Percentiles rank a stretch among this genome's conserved stretches.
phyloP scores from a whole-genome alignment of 1,140 invertebrate species.

The Danaus melanippus region DNA sequence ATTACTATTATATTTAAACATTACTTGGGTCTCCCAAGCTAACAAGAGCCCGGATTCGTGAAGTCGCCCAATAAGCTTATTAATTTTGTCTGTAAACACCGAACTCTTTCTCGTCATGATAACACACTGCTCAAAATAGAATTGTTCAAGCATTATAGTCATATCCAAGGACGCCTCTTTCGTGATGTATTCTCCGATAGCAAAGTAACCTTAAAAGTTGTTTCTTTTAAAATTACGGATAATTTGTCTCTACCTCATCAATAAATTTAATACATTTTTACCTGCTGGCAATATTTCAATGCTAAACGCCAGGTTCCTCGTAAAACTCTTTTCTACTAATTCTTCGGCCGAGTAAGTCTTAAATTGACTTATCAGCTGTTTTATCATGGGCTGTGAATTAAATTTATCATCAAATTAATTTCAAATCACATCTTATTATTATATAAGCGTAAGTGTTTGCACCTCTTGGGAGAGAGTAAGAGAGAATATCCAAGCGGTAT shows the following conservation, averaged over 20 bases:
- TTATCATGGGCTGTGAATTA: slow-evolving; percentile 45
- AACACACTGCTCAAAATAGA: slow-evolving; percentile 74
- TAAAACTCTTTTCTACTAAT: slow-evolving; percentile 53
- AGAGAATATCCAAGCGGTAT: slow-evolving; percentile 74
- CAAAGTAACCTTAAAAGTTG: slow-evolving; percentile 63
- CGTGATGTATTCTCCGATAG: slow-evolving; percentile 73
- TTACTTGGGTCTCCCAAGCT: slow-evolving; percentile 66
- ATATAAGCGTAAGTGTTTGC: slow-evolving; percentile 1
- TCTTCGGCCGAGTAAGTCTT: slow-evolving; percentile 51
- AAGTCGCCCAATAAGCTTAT: slow-evolving; percentile 51
- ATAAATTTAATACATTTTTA: slow-evolving; percentile 22
- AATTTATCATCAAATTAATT: slow-evolving; percentile 5
- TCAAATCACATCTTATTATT: not conserved
- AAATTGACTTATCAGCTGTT: slow-evolving; percentile 61
- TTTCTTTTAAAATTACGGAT: not conserved
- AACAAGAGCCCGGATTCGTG: slow-evolving; percentile 60
- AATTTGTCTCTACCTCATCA: not conserved
- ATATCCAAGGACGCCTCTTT: slow-evolving; percentile 65
- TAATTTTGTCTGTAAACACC: slow-evolving; percentile 56
- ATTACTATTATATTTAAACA: not conserved
- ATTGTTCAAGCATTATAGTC: slow-evolving; percentile 71
- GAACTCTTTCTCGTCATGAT: slow-evolving; percentile 74
- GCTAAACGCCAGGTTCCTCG: slow-evolving; percentile 63
- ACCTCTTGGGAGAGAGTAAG: slow-evolving; percentile 64
- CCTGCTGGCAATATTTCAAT: slow-evolving; percentile 73